Evolutionary conservation across 2,888 invertebrate species (phyloP).

Genomic region (Amblyteles armatorius): DNA sequence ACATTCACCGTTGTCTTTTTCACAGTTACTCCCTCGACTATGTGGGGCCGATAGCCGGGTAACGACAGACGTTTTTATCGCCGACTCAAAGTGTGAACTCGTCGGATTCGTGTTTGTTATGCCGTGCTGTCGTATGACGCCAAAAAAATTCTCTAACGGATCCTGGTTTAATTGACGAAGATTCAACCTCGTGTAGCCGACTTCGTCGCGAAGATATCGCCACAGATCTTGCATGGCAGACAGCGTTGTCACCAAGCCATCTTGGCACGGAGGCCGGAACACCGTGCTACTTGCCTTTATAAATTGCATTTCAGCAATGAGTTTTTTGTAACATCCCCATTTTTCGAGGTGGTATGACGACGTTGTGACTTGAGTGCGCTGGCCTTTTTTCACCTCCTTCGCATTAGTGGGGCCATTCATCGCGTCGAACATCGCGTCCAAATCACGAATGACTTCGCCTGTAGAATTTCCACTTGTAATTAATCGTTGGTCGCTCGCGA

Average conservation of each 20-base stretch:
- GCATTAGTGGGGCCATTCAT: background rate
- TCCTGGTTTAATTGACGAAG: slow-evolving; percentile 9
- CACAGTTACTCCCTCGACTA: background rate
- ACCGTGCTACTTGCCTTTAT: background rate
- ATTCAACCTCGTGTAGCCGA: background rate
- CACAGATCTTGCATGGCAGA: slow-evolving; percentile 8
- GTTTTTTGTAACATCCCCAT: background rate
- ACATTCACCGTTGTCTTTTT: background rate
- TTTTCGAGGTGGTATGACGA: background rate
- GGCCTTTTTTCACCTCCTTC: too few relatives aligned
- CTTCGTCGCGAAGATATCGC: background rate
- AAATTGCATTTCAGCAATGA: background rate
- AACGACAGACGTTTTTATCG: background rate
- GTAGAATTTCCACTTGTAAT: background rate
- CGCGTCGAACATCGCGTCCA: slow-evolving; percentile 8
- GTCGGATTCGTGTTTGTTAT: slow-evolving; percentile 2
- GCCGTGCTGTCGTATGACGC: background rate
- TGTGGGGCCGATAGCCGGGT: slow-evolving; percentile 10
- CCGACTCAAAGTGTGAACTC: slow-evolving; percentile 1
- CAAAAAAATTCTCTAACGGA: slow-evolving; percentile 2
- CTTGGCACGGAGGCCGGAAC: background rate
- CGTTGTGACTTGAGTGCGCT: background rate
- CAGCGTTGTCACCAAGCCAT: background rate
- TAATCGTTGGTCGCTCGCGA: background rate
- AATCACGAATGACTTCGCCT: background rate